Evolutionary conservation across 2,797 vertebrate genomes (phyloP).

Genomic region (Ctenopoma kingsleyae): DNA sequence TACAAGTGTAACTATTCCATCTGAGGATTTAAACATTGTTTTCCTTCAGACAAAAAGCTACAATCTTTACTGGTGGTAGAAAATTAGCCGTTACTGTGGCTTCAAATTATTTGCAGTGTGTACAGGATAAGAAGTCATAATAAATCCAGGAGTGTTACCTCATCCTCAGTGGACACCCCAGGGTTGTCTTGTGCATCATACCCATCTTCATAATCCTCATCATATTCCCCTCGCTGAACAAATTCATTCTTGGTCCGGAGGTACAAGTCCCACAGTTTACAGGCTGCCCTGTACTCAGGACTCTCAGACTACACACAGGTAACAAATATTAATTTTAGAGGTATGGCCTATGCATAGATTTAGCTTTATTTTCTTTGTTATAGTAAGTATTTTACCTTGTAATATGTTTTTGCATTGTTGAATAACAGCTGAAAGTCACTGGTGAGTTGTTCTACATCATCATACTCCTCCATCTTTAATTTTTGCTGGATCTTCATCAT

Average conservation of each 20-base stretch:
- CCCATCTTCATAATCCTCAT: slow-evolving; percentile 95
- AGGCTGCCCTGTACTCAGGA: slow-evolving; percentile 95
- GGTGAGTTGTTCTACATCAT: slow-evolving; percentile 95
- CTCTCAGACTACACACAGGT: slow-evolving; percentile 88
- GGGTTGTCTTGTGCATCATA: slow-evolving; percentile 90
- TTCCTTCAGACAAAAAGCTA: neutral
- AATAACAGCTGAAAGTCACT: slow-evolving; percentile 96
- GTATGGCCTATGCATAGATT: neutral
- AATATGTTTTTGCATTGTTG: slow-evolving; percentile 97
- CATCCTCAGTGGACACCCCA: slow-evolving; percentile 90
- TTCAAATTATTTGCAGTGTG: neutral
- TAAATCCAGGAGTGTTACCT: slow-evolving; percentile 67
- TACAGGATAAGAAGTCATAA: neutral
- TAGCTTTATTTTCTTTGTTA: neutral
- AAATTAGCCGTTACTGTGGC: neutral
- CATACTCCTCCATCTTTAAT: slow-evolving; percentile 99
- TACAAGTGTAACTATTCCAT: neutral
- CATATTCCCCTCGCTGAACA: slow-evolving; percentile 95
- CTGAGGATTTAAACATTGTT: neutral
- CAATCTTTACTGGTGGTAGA: neutral
- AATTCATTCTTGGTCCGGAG: slow-evolving; percentile 97
- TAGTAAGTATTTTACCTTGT: slow-evolving; percentile 88
- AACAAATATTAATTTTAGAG: slow-evolving; percentile 1
- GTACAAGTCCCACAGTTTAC: slow-evolving; percentile 98
- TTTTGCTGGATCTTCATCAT: slow-evolving; percentile 99